Evolutionary conservation across 2,888 invertebrate genomes (phyloP), one percentile per base, ranked within the genome.

Genomic region (Polymixis flavicincta): DNA sequence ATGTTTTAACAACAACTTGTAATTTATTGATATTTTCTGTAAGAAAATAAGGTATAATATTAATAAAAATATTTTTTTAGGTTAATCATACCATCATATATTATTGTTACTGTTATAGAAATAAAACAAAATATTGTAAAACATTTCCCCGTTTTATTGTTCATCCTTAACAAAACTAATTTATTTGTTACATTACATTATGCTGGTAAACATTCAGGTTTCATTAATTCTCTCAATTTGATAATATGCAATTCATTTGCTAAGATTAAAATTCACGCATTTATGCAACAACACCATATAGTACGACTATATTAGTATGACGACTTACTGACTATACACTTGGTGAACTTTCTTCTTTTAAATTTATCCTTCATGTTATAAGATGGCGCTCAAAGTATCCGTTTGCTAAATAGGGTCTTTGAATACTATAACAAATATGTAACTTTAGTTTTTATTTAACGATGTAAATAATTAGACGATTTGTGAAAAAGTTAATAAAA

Each of bases 101-200:
- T 22, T 22, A 48, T 25, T 50, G 50, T 59, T 50, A 25, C 32
- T 54, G 32, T 45, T 57, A 32, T 28, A 67, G 3, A 69, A 94
- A 94, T 92, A 92, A 95, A 94, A 93, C 89, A 79, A 76, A 63
- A 60, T 9, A 66, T 83, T 92, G 78, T 90, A 93, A 94, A 96
- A 94, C 93, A 92, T 92, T 91, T 91, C 88, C 88, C 86, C 89
- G 85, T 94, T 95, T 94, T 92, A 94, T 94, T 95, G 91, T 94
- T 94, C 89, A 74, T 90, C 86, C 90, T 93, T 94, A 94, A 94
- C 92, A 92, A 93, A 93, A 92, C 92, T 93, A 93, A 86, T 92
- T 82, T 90, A 88, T 92, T 93, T 93, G 90, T 93, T 92, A 92
- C 89, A 93, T 93, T 94, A 94, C 89, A 93, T 94, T 94, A 94